Evolutionary conservation across 1,140 invertebrate genomes (phyloP), one percentile per base, ranked within the genome.

Genomic region (Drosophila mauritiana): DNA sequence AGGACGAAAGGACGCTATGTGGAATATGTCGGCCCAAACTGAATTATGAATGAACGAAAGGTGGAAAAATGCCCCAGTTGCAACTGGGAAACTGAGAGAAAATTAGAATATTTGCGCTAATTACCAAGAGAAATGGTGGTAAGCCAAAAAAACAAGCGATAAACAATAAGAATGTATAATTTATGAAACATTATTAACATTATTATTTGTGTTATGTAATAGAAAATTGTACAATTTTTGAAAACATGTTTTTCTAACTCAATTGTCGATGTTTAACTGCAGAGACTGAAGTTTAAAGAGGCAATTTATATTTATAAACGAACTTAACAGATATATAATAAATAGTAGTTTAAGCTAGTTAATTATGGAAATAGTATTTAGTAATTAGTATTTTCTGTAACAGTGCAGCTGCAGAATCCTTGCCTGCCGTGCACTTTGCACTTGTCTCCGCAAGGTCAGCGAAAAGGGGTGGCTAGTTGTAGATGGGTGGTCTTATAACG

Each of bases 11-110:
- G 46, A 10, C n/a, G 55, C n/a, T 25, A n/a, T 63, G 36, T 49
- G 31, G 20, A 20, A 52, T 31, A 54, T 54, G 59, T 59, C n/a
- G 49, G 42, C 42, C 67, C n/a, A 69, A 57, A 49, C 64, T 70
- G 39, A 70, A 70, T 70, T 70, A 70, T 70, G 68, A 70, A 70
- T 70, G 64, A 70, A 70, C 67, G 67, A 70, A 67, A 57, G 68
- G 51, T 56, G 43, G 43, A 70, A 70, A 70, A 57, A 56, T 27
- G 64, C 42, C 40, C 25, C 43, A 56, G 43, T 15, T 68, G 64
- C 46, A 13, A 31, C 37, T 13, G 4, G 0, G n/a, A 10, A 20
- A 45, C 64, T 64, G 20, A 1, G 20, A 52, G 15, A 52, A 13
- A 1, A 42, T n/a, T 42, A 8, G 0, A 17, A 42, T 42, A 42